Evolutionary conservation across 2,113 vertebrate species (phyloP).

Genomic region (Caloenas nicobarica): DNA sequence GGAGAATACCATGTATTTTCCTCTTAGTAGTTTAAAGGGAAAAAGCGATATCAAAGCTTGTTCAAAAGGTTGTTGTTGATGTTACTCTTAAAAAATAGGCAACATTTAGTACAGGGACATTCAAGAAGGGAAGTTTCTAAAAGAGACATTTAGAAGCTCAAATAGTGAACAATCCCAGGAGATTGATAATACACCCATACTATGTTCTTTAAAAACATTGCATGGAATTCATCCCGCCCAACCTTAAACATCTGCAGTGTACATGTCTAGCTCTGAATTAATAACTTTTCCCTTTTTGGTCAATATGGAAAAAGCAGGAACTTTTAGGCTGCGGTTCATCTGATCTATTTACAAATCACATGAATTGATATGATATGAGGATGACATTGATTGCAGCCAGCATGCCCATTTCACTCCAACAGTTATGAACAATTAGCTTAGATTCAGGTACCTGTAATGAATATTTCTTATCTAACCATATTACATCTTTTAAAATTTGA

Average conservation of each 20-base stretch:
- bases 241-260: neutral
- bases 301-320: neutral
- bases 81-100: neutral
- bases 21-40: neutral
- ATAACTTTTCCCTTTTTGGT: neutral
- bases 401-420: neutral
- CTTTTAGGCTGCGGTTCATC: neutral
- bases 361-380: neutral
- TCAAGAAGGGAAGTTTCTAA: neutral
- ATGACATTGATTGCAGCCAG: neutral
- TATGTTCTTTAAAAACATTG: neutral
- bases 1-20: neutral
- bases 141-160: slow-evolving; percentile 1
- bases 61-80: neutral
- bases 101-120: neutral
- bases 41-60: neutral
- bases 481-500: neutral
- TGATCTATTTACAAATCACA: neutral
- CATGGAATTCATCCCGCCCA: neutral
- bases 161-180: neutral
- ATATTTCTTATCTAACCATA: neutral
- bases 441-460: neutral
- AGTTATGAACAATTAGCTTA: neutral
- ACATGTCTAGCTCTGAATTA: neutral
- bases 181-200: neutral